Conservation (phyloP, 1,140 invertebrate genomes). For the Calephelis nemesis region DNA sequence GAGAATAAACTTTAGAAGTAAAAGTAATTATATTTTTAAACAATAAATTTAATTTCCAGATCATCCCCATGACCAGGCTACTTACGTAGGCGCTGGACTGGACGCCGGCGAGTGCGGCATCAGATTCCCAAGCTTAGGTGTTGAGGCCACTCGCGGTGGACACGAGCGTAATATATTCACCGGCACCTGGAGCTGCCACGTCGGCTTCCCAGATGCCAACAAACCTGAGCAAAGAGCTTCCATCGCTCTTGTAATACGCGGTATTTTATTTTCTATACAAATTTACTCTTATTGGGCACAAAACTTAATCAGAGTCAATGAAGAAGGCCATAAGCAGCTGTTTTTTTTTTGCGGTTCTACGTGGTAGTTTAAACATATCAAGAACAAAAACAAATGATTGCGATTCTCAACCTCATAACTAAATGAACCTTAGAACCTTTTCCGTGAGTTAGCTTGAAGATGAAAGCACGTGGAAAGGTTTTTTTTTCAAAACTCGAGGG, state of each 20-base stretch:
- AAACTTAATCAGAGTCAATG: background rate
- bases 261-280: background rate
- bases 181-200: constrained; percentile 59
- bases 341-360: too few relatives aligned
- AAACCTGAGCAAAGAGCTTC: constrained; percentile 28
- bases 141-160: background rate
- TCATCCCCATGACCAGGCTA: constrained; percentile 27
- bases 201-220: constrained; percentile 35
- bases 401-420: too few relatives aligned
- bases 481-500: too few relatives aligned
- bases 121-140: constrained; percentile 37
- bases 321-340: too few relatives aligned
- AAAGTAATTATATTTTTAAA: background rate
- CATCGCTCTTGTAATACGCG: constrained; percentile 22
- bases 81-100: constrained; percentile 48
- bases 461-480: too few relatives aligned
- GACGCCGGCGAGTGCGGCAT: constrained; percentile 57
- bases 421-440: too few relatives aligned
- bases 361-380: too few relatives aligned
- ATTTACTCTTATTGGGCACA: background rate
- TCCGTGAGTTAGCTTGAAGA: too few relatives aligned
- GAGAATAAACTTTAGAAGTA: too few relatives aligned
- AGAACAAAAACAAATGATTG: too few relatives aligned
- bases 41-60: constrained; percentile 24
- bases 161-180: constrained; percentile 21